Evolutionary conservation across 2,888 invertebrate genomes (phyloP).

Genomic region (Chloroclysta siterata): DNA sequence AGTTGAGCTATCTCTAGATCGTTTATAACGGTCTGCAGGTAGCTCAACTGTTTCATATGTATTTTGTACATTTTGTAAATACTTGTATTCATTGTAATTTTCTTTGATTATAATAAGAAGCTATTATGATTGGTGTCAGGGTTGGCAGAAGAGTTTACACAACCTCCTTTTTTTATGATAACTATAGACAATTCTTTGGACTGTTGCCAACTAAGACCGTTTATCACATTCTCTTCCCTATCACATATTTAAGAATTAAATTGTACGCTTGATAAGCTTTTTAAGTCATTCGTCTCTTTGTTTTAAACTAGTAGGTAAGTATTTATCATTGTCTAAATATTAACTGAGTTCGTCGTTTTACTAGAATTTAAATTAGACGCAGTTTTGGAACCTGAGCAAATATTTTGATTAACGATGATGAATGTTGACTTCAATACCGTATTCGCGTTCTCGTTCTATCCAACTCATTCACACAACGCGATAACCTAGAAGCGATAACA

Average conservation of each 20-base stretch:
- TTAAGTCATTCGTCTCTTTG: neutral
- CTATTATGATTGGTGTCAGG: slow-evolving; percentile 49
- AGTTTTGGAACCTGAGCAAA: slow-evolving; percentile 15
- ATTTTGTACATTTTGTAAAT: no score
- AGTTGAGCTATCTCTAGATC: no score
- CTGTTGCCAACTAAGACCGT: slow-evolving; percentile 33
- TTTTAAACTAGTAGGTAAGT: no score
- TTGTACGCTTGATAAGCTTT: neutral
- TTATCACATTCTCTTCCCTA: slow-evolving; percentile 22
- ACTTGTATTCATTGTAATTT: no score
- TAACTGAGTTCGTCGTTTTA: neutral
- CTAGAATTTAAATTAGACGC: neutral
- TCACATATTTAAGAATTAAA: slow-evolving; percentile 31
- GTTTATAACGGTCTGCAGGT: no score
- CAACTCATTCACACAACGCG: slow-evolving; percentile 34
- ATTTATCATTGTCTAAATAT: neutral
- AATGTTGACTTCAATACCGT: slow-evolving; percentile 13
- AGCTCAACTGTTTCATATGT: no score
- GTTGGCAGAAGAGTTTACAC: slow-evolving; percentile 42
- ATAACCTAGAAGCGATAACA: slow-evolving; percentile 39
- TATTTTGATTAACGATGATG: slow-evolving; percentile 25
- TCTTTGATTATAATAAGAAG: no score
- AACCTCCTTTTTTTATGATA: slow-evolving; percentile 48
- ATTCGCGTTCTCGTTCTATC: slow-evolving; percentile 23
- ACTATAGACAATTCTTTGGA: slow-evolving; percentile 41